These are phyloP conservation scores for Tetanocera ferruginea DNA, from an alignment of 2,888 invertebrate genomes.

Conservation along the genomic window DNA sequence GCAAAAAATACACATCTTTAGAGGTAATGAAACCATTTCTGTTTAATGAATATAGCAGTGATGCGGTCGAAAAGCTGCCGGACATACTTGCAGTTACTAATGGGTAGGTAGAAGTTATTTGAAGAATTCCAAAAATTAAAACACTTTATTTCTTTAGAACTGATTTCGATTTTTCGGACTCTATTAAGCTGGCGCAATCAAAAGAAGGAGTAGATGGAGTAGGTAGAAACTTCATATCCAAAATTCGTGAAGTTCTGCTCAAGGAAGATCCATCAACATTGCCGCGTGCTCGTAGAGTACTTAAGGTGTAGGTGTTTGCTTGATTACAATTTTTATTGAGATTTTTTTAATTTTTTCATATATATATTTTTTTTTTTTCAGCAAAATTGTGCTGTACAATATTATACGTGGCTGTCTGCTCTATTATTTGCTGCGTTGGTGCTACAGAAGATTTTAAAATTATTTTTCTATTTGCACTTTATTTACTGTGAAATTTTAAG, in stretches of 20 bases:
- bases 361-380: slow-evolving; percentile 31
- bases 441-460: slow-evolving; percentile 41
- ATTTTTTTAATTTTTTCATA: neutral
- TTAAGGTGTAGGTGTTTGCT: neutral
- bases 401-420: slow-evolving; percentile 47
- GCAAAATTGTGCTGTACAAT: slow-evolving; percentile 48
- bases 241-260: neutral
- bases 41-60: slow-evolving; percentile 56
- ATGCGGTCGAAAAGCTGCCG: slow-evolving; percentile 51
- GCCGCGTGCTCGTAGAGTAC: neutral
- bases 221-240: neutral
- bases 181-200: neutral
- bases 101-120: neutral
- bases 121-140: neutral
- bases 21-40: slow-evolving; percentile 60
- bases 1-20: slow-evolving; percentile 55
- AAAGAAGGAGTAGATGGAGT: neutral
- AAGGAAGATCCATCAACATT: slow-evolving; percentile 16
- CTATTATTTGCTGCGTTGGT: slow-evolving; percentile 54
- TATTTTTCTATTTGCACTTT: no score
- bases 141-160: neutral
- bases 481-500: no score
- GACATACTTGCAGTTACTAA: slow-evolving; percentile 20
- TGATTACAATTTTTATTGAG: neutral
- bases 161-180: neutral